Base-by-base conservation (phyloP, 92 coral and sea anemone species). In the Zoanthus solanderi region DNA sequence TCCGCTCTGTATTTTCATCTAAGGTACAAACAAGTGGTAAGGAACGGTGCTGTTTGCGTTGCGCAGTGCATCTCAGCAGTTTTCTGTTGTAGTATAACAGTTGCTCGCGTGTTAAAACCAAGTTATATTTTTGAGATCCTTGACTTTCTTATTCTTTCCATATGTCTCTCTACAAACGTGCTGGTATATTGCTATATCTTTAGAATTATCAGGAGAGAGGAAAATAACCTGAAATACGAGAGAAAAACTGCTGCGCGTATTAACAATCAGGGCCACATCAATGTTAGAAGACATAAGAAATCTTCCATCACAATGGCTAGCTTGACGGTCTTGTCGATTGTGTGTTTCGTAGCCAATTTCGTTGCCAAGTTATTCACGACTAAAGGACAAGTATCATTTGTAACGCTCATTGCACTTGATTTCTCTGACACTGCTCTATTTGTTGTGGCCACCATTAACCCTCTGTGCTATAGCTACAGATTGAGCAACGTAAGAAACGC, bases 371-470 rank as follows among this genome's bases (percentile, higher is more conserved):
- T 81, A 14, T 66, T 81, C 71, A 81, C 85, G 6, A 65, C 53
- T 47, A 12, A 66, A 3, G 85, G 85, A 13, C 45, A 81, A 66
- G 12, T 81, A 29, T 81, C 85, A 2, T 75, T 81, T 9, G 23
- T 1, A 42, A 81, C 85, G 14, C 76, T 81, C 37, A 67, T 81
- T 23, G 85, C 85, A 29, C 85, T 81, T 48, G 85, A 81, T 46
- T 65, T 81, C 66, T 81, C 85, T 10, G 85, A 81, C 85, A 81
- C 85, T 46, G 85, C 85, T 67, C 46, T 81, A 4, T 81, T 81
- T 81, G 75, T 81, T 14, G 75, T 81, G 85, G 85, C 85, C 8
- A 81, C 85, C 15, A 81, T 81, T 23, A 66, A 81, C 44, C 85
- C 85, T 0, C 75, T 81, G 46, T 81, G 85, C 74, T 81, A 81